Base-by-base conservation (phyloP, 1,140 invertebrate genomes). In the Caenorhabditis latens region DNA sequence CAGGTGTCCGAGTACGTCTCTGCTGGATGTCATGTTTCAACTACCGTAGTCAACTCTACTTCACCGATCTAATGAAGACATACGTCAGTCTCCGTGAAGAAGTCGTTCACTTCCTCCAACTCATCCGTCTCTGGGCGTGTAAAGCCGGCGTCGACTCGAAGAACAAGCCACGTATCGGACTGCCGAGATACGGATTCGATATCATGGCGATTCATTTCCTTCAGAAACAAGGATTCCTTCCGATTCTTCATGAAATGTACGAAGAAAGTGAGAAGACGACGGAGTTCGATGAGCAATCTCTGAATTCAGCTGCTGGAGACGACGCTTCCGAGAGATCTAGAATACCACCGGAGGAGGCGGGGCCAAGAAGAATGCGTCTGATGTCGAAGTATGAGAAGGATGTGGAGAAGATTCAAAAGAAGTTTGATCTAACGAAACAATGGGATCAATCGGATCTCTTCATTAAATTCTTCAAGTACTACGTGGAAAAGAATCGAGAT, bases 171-270 rank as follows among this genome's bases (percentile, higher is more conserved):
- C 16, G 71, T 6, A 79, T 79, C 24, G 85, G 71, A 13, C 55
- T 86, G 3, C 50, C 46, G 1, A 50, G 55, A 21, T 75, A 86
- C 19, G 71, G 71, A 2, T 83, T 86, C n/a, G 85, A 86, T 65
- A 43, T 86, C 1, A 86, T 86, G 85, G 79, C 71, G 14, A 86
- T 86, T 79, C 85, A 86, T 42, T 57, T 32, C 11, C 71, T 86
- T 24, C 85, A 86, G 24, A 21, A 58, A 19, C 6, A 42, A 7
- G 19, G 21, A 58, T 58, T 21, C 5, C 82, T 84, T 58, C 82
- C 82, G 1, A 16, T 57, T 7, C 53, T 84, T 32, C 82, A 84
- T 84, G 82, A 84, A 21, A 4, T 84, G 2, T 58, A 32, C 2
- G 55, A 61, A 1, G 40, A n/a, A 21, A 19, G 5, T 32, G 1